phyloP scores from a whole-genome alignment of 1,140 invertebrate genomes.

The Zaprionus lachaisei region DNA sequence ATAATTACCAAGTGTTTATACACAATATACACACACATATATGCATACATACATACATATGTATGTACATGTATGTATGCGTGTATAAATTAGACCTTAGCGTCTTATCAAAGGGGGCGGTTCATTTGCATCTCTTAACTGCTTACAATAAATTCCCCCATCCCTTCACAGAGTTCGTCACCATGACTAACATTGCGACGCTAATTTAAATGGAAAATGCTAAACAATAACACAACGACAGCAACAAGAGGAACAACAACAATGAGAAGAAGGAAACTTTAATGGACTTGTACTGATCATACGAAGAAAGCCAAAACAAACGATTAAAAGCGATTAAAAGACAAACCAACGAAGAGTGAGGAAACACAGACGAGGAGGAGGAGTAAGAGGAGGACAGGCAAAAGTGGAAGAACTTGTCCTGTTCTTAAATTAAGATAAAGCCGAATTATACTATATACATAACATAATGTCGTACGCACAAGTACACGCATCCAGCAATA shows the following conservation, averaged over 20 bases:
- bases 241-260: slow-evolving; percentile 25
- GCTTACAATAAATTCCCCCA: slow-evolving; percentile 51
- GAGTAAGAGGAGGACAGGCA: background rate
- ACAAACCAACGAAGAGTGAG: slow-evolving; percentile 7
- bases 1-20: background rate
- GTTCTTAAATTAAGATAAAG: background rate
- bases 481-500: slow-evolving; percentile 1
- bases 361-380: slow-evolving; percentile 10
- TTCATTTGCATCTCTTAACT: slow-evolving; percentile 40
- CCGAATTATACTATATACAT: slow-evolving; percentile 2
- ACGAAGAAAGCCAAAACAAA: slow-evolving; percentile 28
- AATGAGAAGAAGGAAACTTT: slow-evolving; percentile 27
- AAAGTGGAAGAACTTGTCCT: too few relatives aligned
- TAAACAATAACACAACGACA: slow-evolving; percentile 37
- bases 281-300: slow-evolving; percentile 29
- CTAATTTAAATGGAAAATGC: slow-evolving; percentile 68
- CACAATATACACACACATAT: background rate
- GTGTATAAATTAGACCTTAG: background rate
- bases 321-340: slow-evolving; percentile 49
- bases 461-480: slow-evolving; percentile 7
- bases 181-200: slow-evolving; percentile 54
- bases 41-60: background rate
- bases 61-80: background rate
- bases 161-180: slow-evolving; percentile 48
- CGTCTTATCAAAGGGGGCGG: slow-evolving; percentile 44